Base-by-base conservation (phyloP, 2,888 invertebrate genomes). In the Imbricaverruca yamaguchii region DNA sequence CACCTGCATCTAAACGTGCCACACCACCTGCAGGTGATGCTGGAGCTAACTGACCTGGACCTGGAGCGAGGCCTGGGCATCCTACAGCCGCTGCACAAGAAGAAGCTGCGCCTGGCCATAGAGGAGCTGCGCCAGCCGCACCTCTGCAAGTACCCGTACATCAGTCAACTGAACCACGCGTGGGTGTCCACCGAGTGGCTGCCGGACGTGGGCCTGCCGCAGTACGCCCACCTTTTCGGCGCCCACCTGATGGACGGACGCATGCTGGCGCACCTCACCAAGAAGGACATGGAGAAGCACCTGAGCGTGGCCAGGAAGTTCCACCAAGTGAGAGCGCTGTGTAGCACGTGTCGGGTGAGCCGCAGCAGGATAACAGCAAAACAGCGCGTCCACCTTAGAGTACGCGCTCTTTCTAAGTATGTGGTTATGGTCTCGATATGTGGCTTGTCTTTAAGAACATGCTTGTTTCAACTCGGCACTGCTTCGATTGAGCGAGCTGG, bases 131-230 rank as follows among this genome's bases (percentile, higher is more conserved):
- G 96, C 80, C 92, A 96, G 84, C 96, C 96, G 0, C 92, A 93
- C 84, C 90, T 94, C 84, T 93, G 95, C 86, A 91, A 95, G 84
- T 96, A 95, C 88, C 94, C 95, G 0, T 93, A 92, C 86, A 94
- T 96, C 85, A 93, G 93, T 18, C 93, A 94, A 86, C 90, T 97
- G 83, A 93, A 93, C 80, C 96, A 96, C 87, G 94, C 94, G 25
- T 97, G 97, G 96, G 95, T 97, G 61, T 93, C 95, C 57, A 93
- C 94, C 80, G 95, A 95, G 86, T 97, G 96, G 95, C 88, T 97
- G 84, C 94, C 95, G 1, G 96, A 96, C 86, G 90, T 97, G 81
- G 97, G 97, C 82, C 89, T 97, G 81, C 92, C 95, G 15, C 92
- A 92, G 89, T 96, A 96, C 87, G 92, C 93, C 0, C 94, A 95